phyloP scores from a whole-genome alignment of 2,888 invertebrate genomes.

The Xylota segnis region DNA sequence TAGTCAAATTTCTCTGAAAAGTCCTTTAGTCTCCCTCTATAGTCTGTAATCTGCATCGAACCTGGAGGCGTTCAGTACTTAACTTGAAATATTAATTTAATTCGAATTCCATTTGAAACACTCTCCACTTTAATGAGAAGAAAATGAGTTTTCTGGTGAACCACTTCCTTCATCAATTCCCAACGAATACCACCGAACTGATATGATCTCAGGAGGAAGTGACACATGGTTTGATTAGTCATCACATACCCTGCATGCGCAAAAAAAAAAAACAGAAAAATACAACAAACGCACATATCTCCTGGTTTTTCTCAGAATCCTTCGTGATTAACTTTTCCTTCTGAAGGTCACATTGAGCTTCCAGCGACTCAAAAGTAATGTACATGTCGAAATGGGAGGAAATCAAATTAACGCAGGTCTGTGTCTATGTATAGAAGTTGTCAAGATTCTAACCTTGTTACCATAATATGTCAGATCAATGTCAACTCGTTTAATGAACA shows the following conservation, averaged over 20 bases:
- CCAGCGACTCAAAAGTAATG: not conserved
- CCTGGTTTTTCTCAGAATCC: not conserved
- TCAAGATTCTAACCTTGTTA: not conserved
- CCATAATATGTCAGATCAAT: not conserved
- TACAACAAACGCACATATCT: not conserved
- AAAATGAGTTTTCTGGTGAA: too few species aligned
- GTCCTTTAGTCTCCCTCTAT: too few species aligned
- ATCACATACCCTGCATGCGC: not conserved
- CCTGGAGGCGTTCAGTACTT: too few species aligned
- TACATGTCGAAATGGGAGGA: not conserved
- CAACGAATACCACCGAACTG: not conserved
- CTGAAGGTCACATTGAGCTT: not conserved
- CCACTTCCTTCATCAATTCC: too few species aligned
- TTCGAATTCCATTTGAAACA: too few species aligned
- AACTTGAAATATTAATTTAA: too few species aligned
- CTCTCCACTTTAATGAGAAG: too few species aligned
- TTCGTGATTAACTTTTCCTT: not conserved
- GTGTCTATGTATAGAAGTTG: not conserved
- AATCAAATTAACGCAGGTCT: not conserved
- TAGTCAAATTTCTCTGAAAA: too few species aligned
- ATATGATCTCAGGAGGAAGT: not conserved
- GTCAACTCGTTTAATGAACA: not conserved
- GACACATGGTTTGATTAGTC: not conserved
- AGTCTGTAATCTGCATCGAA: too few species aligned
- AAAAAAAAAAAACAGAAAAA: too few species aligned